Base-by-base conservation (phyloP, 1,140 invertebrate genomes). In the Pristionchus pacificus region DNA sequence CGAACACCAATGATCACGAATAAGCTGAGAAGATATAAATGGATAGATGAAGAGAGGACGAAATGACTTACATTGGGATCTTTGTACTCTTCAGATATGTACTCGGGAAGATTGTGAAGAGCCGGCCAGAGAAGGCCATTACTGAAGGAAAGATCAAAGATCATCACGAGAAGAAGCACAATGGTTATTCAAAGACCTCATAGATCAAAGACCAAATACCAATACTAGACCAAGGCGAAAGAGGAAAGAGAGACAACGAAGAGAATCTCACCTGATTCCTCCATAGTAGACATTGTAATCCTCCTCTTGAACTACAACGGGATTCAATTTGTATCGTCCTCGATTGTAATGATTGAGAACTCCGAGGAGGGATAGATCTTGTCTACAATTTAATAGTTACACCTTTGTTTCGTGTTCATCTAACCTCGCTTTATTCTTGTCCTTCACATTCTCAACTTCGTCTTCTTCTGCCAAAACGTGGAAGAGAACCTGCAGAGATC, bases 81-180 rank as follows among this genome's bases (percentile, higher is more conserved):
- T 33, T 80, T 72, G 67, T 83, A 83, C 27, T 82, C 80, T n/a
- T 76, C 62, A n/a, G 80, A 72, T 70, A 83, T 83, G 76, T 84
- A 84, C 58, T 83, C 81, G n/a, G 79, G 76, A 13, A 83, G 74
- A 65, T 84, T 84, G 74, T 83, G 81, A 28, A 83, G 67, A 1
- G 81, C 81, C 3, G 81, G 81, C 81, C 81, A 83, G 6, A 83
- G 65, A 10, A 83, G 72, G 24, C 81, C 81, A 65, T 83, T 83
- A 67, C 75, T 49, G 38, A 19, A 49, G 6, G 38, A 49, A 49
- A 10, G 38, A 49, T 49, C 38, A 19, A 49, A 49, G 6, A 10
- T 49, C 38, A 49, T 10, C 38, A n/a, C n/a, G n/a, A n/a, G n/a
- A n/a, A n/a, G n/a, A n/a, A n/a, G n/a, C n/a, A n/a, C n/a, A n/a